Conservation (phyloP, 2,888 invertebrate genomes). For the Cinara cedri region DNA sequence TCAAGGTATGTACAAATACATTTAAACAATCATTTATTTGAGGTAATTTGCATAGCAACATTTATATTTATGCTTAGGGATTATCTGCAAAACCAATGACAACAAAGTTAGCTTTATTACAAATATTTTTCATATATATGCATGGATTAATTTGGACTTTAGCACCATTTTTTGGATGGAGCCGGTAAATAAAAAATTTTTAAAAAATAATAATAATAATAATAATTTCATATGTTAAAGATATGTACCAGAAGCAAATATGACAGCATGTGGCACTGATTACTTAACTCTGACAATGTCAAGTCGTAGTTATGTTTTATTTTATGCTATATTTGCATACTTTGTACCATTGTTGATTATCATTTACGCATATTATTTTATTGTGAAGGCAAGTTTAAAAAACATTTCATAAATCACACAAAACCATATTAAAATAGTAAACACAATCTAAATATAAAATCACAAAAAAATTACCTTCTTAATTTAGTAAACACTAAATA, state of each 20-base stretch:
- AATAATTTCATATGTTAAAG: conserved; percentile 63
- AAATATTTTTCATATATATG: conserved; percentile 80
- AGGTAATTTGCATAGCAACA: neutral
- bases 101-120: conserved; percentile 77
- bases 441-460: too few relatives aligned
- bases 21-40: neutral
- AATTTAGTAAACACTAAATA: too few relatives aligned
- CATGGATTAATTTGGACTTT: conserved; percentile 81
- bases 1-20: conserved; percentile 67
- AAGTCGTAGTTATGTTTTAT: conserved; percentile 76
- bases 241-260: conserved; percentile 92
- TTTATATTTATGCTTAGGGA: conserved; percentile 64
- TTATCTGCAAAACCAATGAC: conserved; percentile 84
- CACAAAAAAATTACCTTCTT: too few relatives aligned
- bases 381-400: conserved; percentile 69
- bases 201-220: neutral
- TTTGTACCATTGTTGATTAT: conserved; percentile 78
- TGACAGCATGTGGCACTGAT: conserved; percentile 91
- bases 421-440: neutral
- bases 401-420: neutral
- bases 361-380: conserved; percentile 86
- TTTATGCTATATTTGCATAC: conserved; percentile 79
- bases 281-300: conserved; percentile 78
- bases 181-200: conserved; percentile 66
- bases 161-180: conserved; percentile 87